phyloP scores from a whole-genome alignment of 2,888 invertebrate species.

The Mimumesa dahlbomi region DNA sequence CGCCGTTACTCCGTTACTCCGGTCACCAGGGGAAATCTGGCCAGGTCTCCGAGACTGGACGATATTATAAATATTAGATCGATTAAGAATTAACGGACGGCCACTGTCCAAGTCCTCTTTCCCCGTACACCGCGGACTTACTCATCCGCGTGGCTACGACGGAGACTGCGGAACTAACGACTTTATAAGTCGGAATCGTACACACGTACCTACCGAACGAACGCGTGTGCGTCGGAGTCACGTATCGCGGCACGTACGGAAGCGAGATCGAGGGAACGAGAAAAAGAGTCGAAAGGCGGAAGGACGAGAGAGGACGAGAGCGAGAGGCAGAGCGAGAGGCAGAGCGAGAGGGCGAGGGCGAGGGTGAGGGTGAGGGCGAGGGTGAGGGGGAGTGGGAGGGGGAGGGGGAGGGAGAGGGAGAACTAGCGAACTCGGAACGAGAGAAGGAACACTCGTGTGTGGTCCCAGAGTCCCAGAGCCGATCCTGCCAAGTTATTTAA shows the following conservation, averaged over 20 bases:
- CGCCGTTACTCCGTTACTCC: slow-evolving; percentile 55
- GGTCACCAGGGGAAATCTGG: slow-evolving; percentile 78
- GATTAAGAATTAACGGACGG: slow-evolving; percentile 73
- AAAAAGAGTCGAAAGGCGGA: slow-evolving; percentile 53
- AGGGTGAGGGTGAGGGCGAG: slow-evolving; percentile 34
- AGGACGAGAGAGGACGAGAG: slow-evolving; percentile 37
- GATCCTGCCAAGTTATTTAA: slow-evolving; percentile 81
- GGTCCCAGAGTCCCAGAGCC: slow-evolving; percentile 80
- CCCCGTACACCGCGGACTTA: slow-evolving; percentile 6
- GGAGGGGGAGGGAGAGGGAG: slow-evolving; percentile 43
- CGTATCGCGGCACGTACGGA: slow-evolving; percentile 55
- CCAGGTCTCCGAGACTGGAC: slow-evolving; percentile 58
- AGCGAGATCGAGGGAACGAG: slow-evolving; percentile 51
- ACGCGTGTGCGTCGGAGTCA: slow-evolving; percentile 37
- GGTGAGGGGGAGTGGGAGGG: slow-evolving; percentile 38
- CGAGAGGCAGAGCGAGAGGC: slow-evolving; percentile 35
- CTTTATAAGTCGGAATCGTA: slow-evolving; percentile 57
- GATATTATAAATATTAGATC: slow-evolving; percentile 77
- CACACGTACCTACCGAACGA: background rate
- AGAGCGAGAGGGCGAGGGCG: slow-evolving; percentile 33
- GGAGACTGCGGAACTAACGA: slow-evolving; percentile 63
- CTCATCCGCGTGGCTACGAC: slow-evolving; percentile 16
- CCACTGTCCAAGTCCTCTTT: slow-evolving; percentile 30
- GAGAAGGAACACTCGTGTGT: slow-evolving; percentile 74
- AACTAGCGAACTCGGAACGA: slow-evolving; percentile 57